phyloP scores from a whole-genome alignment of 2,797 vertebrate species.

The Erithacus rubecula region DNA sequence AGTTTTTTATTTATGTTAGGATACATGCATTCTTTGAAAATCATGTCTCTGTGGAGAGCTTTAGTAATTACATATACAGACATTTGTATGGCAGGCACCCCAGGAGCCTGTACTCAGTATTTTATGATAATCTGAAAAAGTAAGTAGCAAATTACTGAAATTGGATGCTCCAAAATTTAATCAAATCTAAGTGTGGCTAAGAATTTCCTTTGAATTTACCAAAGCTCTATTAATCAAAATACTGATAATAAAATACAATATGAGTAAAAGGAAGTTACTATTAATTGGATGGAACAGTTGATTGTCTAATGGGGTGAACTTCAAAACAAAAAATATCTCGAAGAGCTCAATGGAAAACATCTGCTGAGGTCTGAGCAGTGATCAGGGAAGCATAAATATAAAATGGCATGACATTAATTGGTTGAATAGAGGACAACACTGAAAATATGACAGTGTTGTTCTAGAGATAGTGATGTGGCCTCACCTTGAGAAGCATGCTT shows the following conservation, averaged over 20 bases:
- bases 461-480: conserved; percentile 29
- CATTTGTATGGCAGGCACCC: background rate
- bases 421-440: conserved; percentile 46
- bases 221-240: background rate
- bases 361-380: conserved; percentile 16
- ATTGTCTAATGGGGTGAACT: background rate
- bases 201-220: background rate
- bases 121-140: background rate
- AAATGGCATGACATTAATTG: conserved; percentile 56
- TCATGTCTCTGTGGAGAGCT: background rate
- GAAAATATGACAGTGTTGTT: conserved; percentile 45
- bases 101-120: background rate
- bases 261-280: background rate
- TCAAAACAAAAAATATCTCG: background rate
- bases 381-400: conserved; percentile 40
- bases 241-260: background rate
- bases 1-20: background rate
- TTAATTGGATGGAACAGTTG: background rate
- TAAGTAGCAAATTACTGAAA: background rate
- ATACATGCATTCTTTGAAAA: background rate
- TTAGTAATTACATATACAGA: background rate
- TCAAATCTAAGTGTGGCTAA: background rate
- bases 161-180: background rate
- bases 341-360: conserved; percentile 17
- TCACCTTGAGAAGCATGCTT: conserved; percentile 41